phyloP scores from a whole-genome alignment of 2,113 vertebrate genomes.

The Lethenteron reissneri region DNA sequence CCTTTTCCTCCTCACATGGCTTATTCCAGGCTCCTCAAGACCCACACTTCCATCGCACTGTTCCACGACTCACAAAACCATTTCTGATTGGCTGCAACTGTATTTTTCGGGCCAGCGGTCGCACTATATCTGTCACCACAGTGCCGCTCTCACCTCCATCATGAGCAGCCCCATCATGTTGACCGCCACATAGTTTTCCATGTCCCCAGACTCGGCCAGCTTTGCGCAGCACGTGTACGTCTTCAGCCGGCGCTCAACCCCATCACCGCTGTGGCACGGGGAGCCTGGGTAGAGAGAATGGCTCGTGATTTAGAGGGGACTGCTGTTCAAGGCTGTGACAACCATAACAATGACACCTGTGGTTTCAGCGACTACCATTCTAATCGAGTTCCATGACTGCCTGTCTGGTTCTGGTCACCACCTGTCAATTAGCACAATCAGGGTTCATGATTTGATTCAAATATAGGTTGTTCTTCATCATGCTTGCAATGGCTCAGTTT shows the following conservation, averaged over 20 bases:
- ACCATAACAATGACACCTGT: background rate
- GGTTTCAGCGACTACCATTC: background rate
- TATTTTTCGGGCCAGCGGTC: background rate
- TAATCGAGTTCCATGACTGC: accelerated
- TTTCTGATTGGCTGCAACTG: no score
- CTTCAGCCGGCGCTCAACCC: slow-evolving; percentile 35
- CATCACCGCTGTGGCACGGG: slow-evolving; percentile 29
- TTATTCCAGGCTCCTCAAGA: no score
- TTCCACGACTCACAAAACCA: no score
- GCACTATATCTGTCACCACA: background rate
- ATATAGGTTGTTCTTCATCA: background rate
- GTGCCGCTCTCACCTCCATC: slow-evolving; percentile 43
- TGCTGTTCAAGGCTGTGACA: background rate
- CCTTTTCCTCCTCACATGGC: no score
- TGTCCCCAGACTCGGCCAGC: slow-evolving; percentile 65
- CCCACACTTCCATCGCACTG: no score
- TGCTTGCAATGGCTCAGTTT: no score
- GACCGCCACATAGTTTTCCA: slow-evolving; percentile 43
- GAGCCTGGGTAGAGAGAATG: slow-evolving; percentile 30
- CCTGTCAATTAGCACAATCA: no score
- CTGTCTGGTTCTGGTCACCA: background rate
- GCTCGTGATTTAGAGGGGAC: background rate
- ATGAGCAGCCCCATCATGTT: slow-evolving; percentile 74
- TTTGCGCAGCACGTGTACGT: slow-evolving; percentile 53
- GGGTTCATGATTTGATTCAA: background rate